Percentiles rank a stretch among this genome's conserved stretches.
Evolutionary conservation across 2,888 invertebrate genomes (phyloP).

Genomic region (Cryptosula pallasiana): DNA sequence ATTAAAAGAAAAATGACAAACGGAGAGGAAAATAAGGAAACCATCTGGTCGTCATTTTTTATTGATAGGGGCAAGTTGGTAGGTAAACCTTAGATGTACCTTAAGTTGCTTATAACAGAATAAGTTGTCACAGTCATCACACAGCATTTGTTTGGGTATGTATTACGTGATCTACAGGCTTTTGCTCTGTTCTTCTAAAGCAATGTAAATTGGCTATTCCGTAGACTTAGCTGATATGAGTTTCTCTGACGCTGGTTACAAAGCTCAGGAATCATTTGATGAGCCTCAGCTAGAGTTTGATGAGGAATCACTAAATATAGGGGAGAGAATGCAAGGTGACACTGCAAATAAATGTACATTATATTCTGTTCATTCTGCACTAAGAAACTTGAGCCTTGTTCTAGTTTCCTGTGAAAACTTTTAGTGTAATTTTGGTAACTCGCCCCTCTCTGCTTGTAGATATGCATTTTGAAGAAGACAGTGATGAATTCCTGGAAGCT

Average conservation of each 20-base stretch:
- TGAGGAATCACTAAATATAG: conserved; percentile 56
- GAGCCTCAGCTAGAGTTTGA: conserved; percentile 95
- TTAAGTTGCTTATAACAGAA: too few species aligned
- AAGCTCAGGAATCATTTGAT: conserved; percentile 47
- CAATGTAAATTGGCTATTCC: background rate
- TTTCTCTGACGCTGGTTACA: background rate
- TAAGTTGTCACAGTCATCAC: too few species aligned
- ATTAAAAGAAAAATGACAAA: too few species aligned
- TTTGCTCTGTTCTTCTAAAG: too few species aligned
- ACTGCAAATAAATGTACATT: background rate
- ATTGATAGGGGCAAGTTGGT: too few species aligned
- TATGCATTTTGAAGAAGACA: conserved; percentile 19
- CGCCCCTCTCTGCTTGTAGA: conserved; percentile 16
- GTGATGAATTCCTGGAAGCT: conserved; percentile 18
- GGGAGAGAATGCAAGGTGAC: background rate
- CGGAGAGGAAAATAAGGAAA: too few species aligned
- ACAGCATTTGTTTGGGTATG: too few species aligned
- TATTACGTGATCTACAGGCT: too few species aligned
- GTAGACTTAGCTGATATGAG: background rate
- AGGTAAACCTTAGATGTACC: too few species aligned
- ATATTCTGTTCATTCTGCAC: background rate
- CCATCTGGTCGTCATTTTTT: too few species aligned
- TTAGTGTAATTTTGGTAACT: background rate
- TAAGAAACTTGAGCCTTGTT: background rate
- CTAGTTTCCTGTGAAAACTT: background rate